Percentiles rank a stretch among this genome's conserved stretches.
Evolutionary conservation across 2,113 vertebrate species (phyloP).

Genomic region (Hymenochirus boettgeri): DNA sequence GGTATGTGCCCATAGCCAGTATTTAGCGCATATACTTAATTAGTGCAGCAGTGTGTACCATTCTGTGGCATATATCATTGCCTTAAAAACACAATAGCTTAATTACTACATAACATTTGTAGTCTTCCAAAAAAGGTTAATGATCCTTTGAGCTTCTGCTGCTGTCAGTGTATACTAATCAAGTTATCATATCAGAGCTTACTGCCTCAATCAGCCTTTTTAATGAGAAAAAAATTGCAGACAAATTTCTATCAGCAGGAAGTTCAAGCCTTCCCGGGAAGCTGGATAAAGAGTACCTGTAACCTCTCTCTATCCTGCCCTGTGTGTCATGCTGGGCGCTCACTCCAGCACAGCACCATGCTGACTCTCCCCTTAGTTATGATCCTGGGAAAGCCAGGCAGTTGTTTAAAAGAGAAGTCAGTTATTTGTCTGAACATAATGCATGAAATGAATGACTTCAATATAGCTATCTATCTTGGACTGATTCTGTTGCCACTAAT

Average conservation of each 20-base stretch:
- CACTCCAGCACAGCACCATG: constrained; percentile 50
- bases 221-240: constrained; percentile 76
- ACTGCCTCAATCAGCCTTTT: constrained; percentile 66
- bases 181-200: constrained; percentile 86
- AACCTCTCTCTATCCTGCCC: constrained; percentile 65
- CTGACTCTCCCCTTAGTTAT: constrained; percentile 21
- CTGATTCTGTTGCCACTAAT: constrained; percentile 33
- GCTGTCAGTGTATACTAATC: constrained; percentile 78
- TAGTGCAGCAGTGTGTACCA: too few species aligned
- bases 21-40: too few species aligned
- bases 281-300: constrained; percentile 81
- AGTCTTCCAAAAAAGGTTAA: constrained; percentile 67
- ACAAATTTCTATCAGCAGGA: constrained; percentile 95
- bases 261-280: constrained; percentile 64
- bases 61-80: neutral
- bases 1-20: too few species aligned
- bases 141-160: constrained; percentile 57
- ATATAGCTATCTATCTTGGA: constrained; percentile 46
- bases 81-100: constrained; percentile 43
- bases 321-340: constrained; percentile 56
- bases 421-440: constrained; percentile 47
- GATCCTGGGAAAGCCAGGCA: constrained; percentile 5
- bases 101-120: constrained; percentile 54
- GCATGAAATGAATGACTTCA: constrained; percentile 26
- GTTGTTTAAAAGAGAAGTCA: constrained; percentile 35